These are phyloP conservation scores for Garrulus glandarius DNA, from an alignment of 2,797 vertebrate species.

Conservation along the genomic window DNA sequence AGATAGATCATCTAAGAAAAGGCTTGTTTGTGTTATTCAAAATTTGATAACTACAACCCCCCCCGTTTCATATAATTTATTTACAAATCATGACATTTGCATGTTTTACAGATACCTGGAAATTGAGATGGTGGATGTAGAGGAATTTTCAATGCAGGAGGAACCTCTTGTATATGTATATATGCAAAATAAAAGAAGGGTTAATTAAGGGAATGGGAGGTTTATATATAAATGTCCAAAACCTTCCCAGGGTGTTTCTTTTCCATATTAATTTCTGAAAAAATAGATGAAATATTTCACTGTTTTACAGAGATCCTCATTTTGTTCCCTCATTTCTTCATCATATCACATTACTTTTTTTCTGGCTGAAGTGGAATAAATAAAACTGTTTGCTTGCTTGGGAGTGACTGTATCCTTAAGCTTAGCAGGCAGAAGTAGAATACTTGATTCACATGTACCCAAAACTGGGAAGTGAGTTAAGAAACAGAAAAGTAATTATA, in stretches of 20 bases:
- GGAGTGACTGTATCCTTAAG: neutral
- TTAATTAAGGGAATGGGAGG: neutral
- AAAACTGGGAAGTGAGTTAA: neutral
- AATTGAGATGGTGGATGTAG: constrained; percentile 81
- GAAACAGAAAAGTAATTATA: neutral
- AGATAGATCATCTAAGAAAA: neutral
- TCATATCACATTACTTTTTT: neutral
- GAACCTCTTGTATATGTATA: constrained; percentile 83
- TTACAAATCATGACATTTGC: neutral
- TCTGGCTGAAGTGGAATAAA: neutral
- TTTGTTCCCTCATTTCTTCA: neutral
- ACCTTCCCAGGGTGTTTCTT: neutral
- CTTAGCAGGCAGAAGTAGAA: neutral
- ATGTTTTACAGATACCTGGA: constrained; percentile 77
- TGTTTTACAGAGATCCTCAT: neutral
- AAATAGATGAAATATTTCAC: neutral
- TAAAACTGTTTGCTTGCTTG: neutral
- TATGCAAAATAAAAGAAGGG: constrained; percentile 27
- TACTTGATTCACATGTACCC: neutral
- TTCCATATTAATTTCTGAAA: neutral
- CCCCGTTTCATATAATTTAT: neutral
- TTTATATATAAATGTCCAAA: neutral
- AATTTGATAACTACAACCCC: neutral
- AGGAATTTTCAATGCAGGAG: constrained; percentile 79
- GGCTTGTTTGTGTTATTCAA: neutral